These are phyloP conservation scores for Ditylenchus dipsaci DNA, from an alignment of 1,140 invertebrate species.

Conservation along the genomic window DNA sequence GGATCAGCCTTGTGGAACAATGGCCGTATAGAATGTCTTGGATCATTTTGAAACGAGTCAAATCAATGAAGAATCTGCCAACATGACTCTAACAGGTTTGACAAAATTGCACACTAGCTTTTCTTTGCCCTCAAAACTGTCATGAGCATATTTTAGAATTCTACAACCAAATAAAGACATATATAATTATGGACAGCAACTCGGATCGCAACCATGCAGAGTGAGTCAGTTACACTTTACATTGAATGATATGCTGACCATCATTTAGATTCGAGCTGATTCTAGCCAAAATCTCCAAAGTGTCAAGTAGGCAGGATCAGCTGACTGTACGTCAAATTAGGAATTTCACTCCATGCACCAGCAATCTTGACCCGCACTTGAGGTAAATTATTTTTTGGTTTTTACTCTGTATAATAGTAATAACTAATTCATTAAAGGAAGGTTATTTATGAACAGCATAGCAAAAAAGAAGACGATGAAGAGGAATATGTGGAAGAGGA, in stretches of 20 bases:
- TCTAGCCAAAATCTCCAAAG: too few relatives aligned
- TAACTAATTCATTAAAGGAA: background rate
- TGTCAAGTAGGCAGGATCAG: background rate
- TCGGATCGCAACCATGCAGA: conserved; percentile 43
- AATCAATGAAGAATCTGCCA: conserved; percentile 16
- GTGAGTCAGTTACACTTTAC: background rate
- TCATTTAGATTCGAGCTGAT: too few relatives aligned
- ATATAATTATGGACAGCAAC: conserved; percentile 20
- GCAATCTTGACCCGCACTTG: background rate
- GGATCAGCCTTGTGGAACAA: conserved; percentile 97
- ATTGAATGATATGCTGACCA: too few relatives aligned
- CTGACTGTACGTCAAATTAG: background rate
- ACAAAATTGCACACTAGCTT: conserved; percentile 15
- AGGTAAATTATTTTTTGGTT: background rate
- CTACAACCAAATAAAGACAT: conserved; percentile 26
- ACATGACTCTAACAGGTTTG: background rate
- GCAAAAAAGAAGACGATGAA: conserved; percentile 12
- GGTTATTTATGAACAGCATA: conserved; percentile 23
- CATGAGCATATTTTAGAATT: conserved; percentile 31
- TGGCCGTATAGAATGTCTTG: conserved; percentile 95
- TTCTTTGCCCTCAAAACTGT: background rate
- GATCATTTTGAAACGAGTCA: conserved; percentile 72
- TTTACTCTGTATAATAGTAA: too few relatives aligned
- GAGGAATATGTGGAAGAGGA: conserved; percentile 37
- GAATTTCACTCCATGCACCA: background rate